Conservation (phyloP, 2,888 invertebrate genomes). For the Chelonus formosanus region DNA sequence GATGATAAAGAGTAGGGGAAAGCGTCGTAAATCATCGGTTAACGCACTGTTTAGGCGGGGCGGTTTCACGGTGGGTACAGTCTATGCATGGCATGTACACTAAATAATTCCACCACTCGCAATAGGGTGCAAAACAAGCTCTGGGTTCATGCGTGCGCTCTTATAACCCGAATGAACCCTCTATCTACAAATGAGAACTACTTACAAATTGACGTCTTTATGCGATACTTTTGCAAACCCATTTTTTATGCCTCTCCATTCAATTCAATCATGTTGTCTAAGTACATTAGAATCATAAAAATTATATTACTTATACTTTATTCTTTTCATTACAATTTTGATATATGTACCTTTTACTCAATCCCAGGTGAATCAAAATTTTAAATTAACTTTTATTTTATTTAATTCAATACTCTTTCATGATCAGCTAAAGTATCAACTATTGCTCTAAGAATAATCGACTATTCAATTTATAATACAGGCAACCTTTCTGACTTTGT, state of each 20-base stretch:
- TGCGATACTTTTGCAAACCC: slow-evolving; percentile 26
- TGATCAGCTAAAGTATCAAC: no score
- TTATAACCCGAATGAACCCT: slow-evolving; percentile 14
- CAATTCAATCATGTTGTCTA: background rate
- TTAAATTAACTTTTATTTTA: no score
- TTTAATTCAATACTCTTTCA: no score
- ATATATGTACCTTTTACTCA: no score
- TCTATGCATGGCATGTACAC: slow-evolving; percentile 56
- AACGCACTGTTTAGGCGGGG: slow-evolving; percentile 65
- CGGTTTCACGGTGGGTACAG: slow-evolving; percentile 65
- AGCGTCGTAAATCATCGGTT: slow-evolving; percentile 63
- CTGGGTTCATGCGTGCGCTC: slow-evolving; percentile 27
- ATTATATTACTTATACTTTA: no score
- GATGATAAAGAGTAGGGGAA: slow-evolving; percentile 20
- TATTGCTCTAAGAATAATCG: no score
- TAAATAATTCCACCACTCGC: slow-evolving; percentile 63
- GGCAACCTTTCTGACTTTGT: no score
- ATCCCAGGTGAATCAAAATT: no score
- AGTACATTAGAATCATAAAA: background rate
- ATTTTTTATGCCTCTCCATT: slow-evolving; percentile 4
- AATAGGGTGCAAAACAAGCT: slow-evolving; percentile 46
- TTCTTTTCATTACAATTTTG: no score
- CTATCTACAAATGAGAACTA: slow-evolving; percentile 22
- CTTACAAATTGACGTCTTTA: slow-evolving; percentile 48
- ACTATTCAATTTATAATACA: no score